Evolutionary conservation across 2,797 vertebrate species (phyloP).

Genomic region (Poeciliopsis gracilis): DNA sequence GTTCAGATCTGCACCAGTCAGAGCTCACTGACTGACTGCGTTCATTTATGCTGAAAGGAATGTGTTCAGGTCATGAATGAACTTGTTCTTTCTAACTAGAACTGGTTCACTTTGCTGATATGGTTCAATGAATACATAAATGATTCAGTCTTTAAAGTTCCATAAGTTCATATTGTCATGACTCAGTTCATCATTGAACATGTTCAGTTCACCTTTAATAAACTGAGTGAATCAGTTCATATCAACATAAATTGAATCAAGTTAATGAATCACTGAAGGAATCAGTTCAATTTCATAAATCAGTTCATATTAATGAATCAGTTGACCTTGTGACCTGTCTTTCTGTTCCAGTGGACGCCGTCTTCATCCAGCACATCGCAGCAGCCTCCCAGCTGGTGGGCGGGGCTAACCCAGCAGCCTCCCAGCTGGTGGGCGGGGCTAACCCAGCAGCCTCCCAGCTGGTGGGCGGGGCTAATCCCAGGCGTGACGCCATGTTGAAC

Average conservation of each 20-base stretch:
- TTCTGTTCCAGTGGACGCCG: constrained; percentile 67
- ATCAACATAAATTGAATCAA: neutral
- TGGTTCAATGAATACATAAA: neutral
- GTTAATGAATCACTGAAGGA: neutral
- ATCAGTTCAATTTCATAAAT: neutral
- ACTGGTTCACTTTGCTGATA: neutral
- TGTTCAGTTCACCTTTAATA: neutral
- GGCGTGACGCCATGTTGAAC: constrained; percentile 48
- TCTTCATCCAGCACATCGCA: constrained; percentile 61
- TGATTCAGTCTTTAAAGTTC: neutral
- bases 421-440: neutral
- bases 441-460: neutral
- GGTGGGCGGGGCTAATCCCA: neutral
- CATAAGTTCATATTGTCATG: neutral
- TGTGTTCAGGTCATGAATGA: neutral
- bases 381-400: constrained; percentile 12
- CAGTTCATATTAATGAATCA: neutral
- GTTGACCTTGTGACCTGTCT: neutral
- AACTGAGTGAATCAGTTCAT: neutral
- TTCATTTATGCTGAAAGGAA: too few relatives aligned
- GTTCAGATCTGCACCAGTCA: neutral
- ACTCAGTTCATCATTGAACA: neutral
- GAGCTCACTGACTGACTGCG: neutral
- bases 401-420: constrained; percentile 6
- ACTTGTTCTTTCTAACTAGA: neutral